Evolutionary conservation across 2,888 invertebrate species (phyloP), one percentile per base, ranked within the genome.

Genomic region (Hermaeophaga mercurialis): DNA sequence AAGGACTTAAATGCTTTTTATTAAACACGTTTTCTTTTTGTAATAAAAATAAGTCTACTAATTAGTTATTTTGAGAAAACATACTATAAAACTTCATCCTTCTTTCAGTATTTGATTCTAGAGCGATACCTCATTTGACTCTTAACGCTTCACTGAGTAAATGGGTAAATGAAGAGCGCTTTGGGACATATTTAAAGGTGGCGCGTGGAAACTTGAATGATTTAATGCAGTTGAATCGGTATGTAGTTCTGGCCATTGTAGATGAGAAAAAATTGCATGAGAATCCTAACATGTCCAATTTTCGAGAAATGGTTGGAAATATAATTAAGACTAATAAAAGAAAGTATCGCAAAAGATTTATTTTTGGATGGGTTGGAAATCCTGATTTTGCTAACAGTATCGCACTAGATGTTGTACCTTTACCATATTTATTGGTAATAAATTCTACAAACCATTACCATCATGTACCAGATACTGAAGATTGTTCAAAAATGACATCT

Each of bases 301-400:
- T 77, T 62, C 85, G 87, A 66, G 89, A 91, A 72, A 91, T 93
- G 88, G 84, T 94, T 4, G 89, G 93, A 26, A 34, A 52, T 46
- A 22, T 57, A 46, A 63, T 49, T 8, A 62, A 54, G 2, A 84
- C 82, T 61, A 85, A 90, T 73, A 85, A 91, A 56, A 84, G 87
- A 26, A 88, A 89, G 63, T 91, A 91, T 68, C 93, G 93, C 72
- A 83, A 85, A 76, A 79, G 83, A 65, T 94, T 77, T 45, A 96
- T 97, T 78, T 98, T 98, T 80, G 95, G 96, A 26, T 98, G 96
- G 96, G 86, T 94, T 77, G 93, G 91, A 0, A 90, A 86, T 63
- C 88, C 91, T 2, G 93, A 94, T 50, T 81, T 97, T 60, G 94
- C 94, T 6, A 96, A 96, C 79, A 93, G 91, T 54, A 94, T 98